These are phyloP conservation scores for Notothenia coriiceps DNA, from an alignment of 2,113 vertebrate genomes.

Conservation along the genomic window DNA sequence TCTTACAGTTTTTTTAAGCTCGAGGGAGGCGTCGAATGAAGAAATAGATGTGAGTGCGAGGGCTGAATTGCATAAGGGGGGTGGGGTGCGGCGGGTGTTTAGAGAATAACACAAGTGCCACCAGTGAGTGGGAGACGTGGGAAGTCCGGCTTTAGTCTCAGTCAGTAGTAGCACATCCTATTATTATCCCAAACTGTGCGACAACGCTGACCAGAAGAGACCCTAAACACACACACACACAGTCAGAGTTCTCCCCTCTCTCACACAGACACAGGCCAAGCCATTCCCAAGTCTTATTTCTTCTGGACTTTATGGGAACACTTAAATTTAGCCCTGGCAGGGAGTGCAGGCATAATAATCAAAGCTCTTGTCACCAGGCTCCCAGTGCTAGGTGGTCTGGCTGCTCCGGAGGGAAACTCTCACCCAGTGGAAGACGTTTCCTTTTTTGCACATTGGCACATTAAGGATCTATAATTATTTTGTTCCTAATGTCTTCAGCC, in stretches of 20 bases:
- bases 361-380: conserved; percentile 80
- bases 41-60: conserved; percentile 47
- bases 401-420: conserved; percentile 67
- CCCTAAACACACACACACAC: conserved; percentile 80
- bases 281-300: conserved; percentile 85
- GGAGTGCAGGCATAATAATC: conserved; percentile 84
- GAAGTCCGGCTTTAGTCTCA: conserved; percentile 81
- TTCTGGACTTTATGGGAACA: conserved; percentile 85
- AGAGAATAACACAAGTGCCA: conserved; percentile 79
- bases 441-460: conserved; percentile 28
- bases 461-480: conserved; percentile 4
- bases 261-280: conserved; percentile 74
- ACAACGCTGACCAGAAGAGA: conserved; percentile 83
- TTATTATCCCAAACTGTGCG: conserved; percentile 85
- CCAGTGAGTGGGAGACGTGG: conserved; percentile 82
- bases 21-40: conserved; percentile 65
- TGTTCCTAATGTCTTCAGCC: conserved; percentile 10
- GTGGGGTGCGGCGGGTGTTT: conserved; percentile 55
- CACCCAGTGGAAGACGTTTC: conserved; percentile 57
- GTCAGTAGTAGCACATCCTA: conserved; percentile 82
- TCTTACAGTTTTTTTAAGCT: conserved; percentile 65
- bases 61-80: conserved; percentile 18
- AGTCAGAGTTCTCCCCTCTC: conserved; percentile 68
- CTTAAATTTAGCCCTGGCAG: conserved; percentile 86
- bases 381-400: conserved; percentile 83